These are phyloP conservation scores for Marmota flaviventris DNA, from an alignment of 2,113 vertebrate genomes.

Conservation along the genomic window DNA sequence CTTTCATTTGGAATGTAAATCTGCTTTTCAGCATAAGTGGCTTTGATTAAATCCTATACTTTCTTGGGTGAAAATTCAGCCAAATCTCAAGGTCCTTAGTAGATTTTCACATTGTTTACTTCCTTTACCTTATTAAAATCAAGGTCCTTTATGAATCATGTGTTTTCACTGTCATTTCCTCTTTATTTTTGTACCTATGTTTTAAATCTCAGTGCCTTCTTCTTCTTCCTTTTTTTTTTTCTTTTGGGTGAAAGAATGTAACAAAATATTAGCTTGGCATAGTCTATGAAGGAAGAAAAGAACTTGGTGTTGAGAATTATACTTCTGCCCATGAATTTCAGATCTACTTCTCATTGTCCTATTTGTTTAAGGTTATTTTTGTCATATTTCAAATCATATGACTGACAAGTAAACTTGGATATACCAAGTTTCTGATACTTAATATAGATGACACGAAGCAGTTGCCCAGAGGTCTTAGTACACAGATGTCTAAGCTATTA, in stretches of 20 bases:
- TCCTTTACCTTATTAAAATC: conserved; percentile 26
- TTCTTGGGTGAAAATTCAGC: conserved; percentile 41
- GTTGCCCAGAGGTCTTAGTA: conserved; percentile 41
- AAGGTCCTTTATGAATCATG: not conserved
- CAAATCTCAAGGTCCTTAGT: conserved; percentile 25
- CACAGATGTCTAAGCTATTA: conserved; percentile 67
- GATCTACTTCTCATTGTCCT: conserved; percentile 24
- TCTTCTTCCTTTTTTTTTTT: not conserved
- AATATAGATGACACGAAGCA: conserved; percentile 31
- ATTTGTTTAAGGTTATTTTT: conserved; percentile 47
- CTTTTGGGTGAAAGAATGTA: not conserved
- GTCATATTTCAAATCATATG: conserved; percentile 58
- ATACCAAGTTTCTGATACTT: conserved; percentile 37
- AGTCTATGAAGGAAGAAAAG: not conserved
- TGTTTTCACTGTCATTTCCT: not conserved
- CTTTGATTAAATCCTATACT: conserved; percentile 50
- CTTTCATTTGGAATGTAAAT: conserved; percentile 65
- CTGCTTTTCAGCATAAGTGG: conserved; percentile 12
- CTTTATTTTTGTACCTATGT: not conserved
- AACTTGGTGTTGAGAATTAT: not conserved
- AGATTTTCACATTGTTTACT: conserved; percentile 47
- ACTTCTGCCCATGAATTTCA: conserved; percentile 28
- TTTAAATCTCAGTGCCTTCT: not conserved
- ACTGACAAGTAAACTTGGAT: conserved; percentile 48
- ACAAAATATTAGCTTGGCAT: not conserved